Evolutionary conservation across 2,797 vertebrate genomes (phyloP).

Genomic region (Pteropus rufus): DNA sequence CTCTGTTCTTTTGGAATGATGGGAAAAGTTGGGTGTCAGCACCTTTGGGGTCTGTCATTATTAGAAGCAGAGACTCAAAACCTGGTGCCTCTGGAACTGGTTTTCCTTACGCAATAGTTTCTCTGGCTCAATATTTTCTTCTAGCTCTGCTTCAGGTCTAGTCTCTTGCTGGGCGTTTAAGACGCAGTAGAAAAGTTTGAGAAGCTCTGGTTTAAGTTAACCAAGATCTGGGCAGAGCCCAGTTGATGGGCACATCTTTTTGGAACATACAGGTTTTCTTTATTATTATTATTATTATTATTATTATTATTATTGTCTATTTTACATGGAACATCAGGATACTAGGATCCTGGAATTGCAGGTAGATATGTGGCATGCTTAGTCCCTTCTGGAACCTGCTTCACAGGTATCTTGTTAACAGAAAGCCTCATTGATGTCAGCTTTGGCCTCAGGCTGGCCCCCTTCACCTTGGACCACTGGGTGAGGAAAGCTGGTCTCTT

Average conservation of each 20-base stretch:
- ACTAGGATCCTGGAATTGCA: not conserved
- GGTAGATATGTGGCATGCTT: not conserved
- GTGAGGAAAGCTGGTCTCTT: not conserved
- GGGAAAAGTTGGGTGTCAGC: not conserved
- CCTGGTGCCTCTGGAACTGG: not conserved
- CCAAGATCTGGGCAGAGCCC: not conserved
- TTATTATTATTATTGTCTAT: not conserved
- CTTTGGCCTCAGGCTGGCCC: not conserved
- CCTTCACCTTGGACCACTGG: not conserved
- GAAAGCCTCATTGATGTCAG: not conserved
- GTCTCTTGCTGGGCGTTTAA: not conserved
- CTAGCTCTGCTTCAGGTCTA: not conserved
- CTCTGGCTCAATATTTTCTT: not conserved
- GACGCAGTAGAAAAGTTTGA: not conserved
- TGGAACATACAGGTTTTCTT: not conserved
- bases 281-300: not conserved
- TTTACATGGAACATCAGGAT: not conserved
- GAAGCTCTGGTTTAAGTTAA: not conserved
- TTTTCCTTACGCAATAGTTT: not conserved
- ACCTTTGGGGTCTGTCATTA: not conserved
- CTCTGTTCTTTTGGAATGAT: not conserved
- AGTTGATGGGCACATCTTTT: not conserved
- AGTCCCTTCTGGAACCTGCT: not conserved
- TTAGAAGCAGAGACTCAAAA: not conserved
- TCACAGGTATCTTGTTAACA: not conserved